Evolutionary conservation across 2,113 vertebrate genomes (phyloP), one percentile per base, ranked within the genome.

Genomic region (Dolichallabes microphthalmus): DNA sequence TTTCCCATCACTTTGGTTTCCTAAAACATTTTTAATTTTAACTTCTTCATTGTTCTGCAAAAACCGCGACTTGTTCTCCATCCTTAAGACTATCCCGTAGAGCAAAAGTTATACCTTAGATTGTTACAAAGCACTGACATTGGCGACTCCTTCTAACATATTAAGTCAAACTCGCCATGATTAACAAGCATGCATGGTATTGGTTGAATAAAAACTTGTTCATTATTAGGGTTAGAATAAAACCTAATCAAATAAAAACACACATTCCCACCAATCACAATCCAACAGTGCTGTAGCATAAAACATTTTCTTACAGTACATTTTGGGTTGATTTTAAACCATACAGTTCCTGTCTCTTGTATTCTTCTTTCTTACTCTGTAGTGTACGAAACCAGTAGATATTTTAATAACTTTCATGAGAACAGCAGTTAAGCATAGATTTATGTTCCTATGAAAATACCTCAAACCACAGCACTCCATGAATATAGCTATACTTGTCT

Each of bases 361-460:
- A 13, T 4, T 61, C 1, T 14, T 32, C 74, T 60, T 14, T 32
- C 74, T 60, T 19, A 32, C 76, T 35, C 55, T 78, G 19, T 79
- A 22, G 30, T 60, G 30, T 60, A 78, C 15, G 19, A 60, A 78
- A 13, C 76, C 32, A n/a, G 81, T 85, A 85, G 45, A 69, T 35
- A 79, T 87, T 86, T 84, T 60, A 84, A 88, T 86, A 57, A 58
- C 79, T 86, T 86, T 85, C 55, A 86, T 50, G 35, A 84, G 82
- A 63, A 79, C 74, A 75, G 60, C 82, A 78, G 82, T 87, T 10
- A 57, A 63, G 66, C 27, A 55, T 52, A 45, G 86, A 89, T 87
- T 88, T 89, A 88, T 86, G 76, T 15, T 53, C 35, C 61, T 30
- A 53, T 88, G 55, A 68, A 88, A 86, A 89, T 78, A 78, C 82